Base-by-base conservation (phyloP, 1,140 invertebrate species). In the Probaryconus sp. region DNA sequence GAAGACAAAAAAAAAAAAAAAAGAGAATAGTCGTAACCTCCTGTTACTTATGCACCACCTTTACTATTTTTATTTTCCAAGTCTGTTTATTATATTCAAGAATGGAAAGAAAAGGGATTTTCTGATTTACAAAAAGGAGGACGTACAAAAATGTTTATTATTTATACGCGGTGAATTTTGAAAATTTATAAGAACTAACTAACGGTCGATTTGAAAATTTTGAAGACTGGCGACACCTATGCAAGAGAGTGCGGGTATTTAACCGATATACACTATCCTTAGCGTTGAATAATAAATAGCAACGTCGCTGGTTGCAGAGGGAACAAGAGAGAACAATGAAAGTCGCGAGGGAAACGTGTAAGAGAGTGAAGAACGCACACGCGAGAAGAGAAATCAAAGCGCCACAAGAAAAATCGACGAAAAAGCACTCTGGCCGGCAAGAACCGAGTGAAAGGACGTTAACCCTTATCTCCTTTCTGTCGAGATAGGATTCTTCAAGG, bases 221-320 rank as follows among this genome's bases (percentile, higher is more conserved):
- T n/a, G n/a, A n/a, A n/a, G n/a, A 26, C 51, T 40, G 42, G 55
- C 31, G 38, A 53, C 63, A 67, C 35, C 51, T 67, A 67, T 50
- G 31, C 43, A n/a, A 5, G 35, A 14, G 35, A 56, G 58, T 38
- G 24, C 17, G 43, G 6, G 42, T 47, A 50, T 56, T 67, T 48
- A 58, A 43, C 63, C 63, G 63, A 74, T 79, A 81, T 80, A 79
- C 71, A 79, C 77, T 78, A 77, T 80, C 68, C 68, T 77, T 53
- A 73, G 72, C 63, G 64, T 79, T 81, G 80, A 81, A 81, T 80
- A 81, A 81, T 80, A 81, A 80, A 81, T 77, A 71, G 69, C 64
- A 60, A n/a, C n/a, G n/a, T n/a, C n/a, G n/a, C n/a, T n/a, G n/a
- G n/a, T n/a, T n/a, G 74, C 58, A 76, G 40, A 33, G 51, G 33